Conservation (phyloP, 2,888 invertebrate genomes). For the Dolichopus griseipennis region DNA sequence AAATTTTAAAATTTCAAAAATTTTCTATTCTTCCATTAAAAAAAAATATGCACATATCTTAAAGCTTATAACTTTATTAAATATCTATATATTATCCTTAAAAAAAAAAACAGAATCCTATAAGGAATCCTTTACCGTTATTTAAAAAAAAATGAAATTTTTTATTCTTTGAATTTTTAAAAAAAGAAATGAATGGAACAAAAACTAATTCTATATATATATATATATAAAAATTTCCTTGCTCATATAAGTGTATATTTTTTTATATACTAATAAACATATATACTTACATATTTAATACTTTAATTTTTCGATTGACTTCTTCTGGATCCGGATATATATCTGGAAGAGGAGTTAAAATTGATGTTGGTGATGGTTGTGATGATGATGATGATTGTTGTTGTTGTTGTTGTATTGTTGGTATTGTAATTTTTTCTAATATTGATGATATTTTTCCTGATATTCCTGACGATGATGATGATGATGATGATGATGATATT, state of each 20-base stretch:
- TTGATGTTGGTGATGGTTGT: slow-evolving; percentile 8
- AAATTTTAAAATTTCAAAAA: no score
- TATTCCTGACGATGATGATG: not conserved
- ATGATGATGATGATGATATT: not conserved
- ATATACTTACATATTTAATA: slow-evolving; percentile 11
- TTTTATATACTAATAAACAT: not conserved
- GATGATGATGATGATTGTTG: not conserved
- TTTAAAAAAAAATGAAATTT: no score
- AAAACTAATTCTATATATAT: no score
- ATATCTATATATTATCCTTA: no score
- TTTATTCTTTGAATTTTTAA: no score
- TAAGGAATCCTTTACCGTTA: no score
- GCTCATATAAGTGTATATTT: not conserved
- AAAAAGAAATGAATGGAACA: no score
- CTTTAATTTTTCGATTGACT: slow-evolving; percentile 21
- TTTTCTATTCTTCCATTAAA: no score
- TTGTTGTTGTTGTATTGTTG: not conserved
- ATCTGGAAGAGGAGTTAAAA: slow-evolving; percentile 14
- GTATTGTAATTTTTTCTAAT: not conserved
- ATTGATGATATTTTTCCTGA: not conserved
- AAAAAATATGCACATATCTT: no score
- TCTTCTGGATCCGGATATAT: slow-evolving; percentile 27
- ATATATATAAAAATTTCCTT: no score
- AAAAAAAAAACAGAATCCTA: no score
- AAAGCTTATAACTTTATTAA: no score